These are phyloP conservation scores for Struthio camelus DNA, from an alignment of 2,113 vertebrate genomes.

Conservation along the genomic window DNA sequence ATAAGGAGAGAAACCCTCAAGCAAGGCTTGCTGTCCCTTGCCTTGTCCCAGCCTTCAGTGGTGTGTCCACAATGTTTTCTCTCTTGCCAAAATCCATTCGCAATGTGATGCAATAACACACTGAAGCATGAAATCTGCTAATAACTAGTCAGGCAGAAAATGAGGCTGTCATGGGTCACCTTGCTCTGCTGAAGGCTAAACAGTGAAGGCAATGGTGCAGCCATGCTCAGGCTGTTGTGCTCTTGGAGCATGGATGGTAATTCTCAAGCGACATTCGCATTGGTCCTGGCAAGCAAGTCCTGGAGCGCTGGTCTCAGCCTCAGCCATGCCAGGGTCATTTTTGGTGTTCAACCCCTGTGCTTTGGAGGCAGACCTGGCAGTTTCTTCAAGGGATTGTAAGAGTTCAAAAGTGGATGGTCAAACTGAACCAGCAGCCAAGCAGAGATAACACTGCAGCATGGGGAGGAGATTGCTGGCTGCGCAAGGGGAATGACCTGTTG, in stretches of 20 bases:
- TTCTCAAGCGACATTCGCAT: not conserved
- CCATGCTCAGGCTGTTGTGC: not conserved
- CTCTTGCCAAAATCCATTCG: not conserved
- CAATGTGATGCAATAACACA: not conserved
- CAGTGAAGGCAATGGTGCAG: not conserved
- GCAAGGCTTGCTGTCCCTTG: not conserved
- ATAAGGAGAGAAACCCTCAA: not conserved
- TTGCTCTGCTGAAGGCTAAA: not conserved
- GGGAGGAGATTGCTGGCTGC: not conserved
- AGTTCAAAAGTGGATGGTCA: not conserved
- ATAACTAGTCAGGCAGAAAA: not conserved
- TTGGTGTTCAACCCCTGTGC: not conserved
- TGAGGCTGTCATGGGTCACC: not conserved
- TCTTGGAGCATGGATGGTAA: not conserved
- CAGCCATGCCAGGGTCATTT: not conserved
- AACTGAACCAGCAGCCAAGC: not conserved
- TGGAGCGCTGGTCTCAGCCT: not conserved
- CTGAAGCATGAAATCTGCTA: not conserved
- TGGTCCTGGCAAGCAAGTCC: not conserved
- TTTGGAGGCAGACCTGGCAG: not conserved
- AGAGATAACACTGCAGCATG: not conserved
- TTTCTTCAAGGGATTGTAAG: not conserved
- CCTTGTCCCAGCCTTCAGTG: not conserved
- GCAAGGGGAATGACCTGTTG: not conserved
- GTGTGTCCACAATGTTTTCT: not conserved